These are phyloP conservation scores for Nemurella pictetii DNA, from an alignment of 2,888 invertebrate species.

Conservation along the genomic window DNA sequence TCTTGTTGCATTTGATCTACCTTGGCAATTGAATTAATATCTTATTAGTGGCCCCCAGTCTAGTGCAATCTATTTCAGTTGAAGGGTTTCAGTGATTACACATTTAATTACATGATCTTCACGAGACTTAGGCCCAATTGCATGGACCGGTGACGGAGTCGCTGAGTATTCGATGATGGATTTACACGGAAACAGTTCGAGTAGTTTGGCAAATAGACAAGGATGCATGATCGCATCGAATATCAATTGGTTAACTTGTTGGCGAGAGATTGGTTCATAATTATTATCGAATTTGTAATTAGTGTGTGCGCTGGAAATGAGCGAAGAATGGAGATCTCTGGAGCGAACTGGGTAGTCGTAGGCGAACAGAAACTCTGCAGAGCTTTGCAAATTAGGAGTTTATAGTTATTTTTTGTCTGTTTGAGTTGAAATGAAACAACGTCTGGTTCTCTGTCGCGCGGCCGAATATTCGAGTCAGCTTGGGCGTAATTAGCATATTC, in stretches of 20 bases:
- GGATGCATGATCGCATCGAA: neutral
- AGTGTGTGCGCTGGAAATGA: neutral
- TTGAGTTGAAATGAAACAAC: too few species aligned
- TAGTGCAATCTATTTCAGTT: neutral
- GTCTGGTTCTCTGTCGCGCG: too few species aligned
- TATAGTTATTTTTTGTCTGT: too few species aligned
- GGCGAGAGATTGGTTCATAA: neutral
- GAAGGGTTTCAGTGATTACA: neutral
- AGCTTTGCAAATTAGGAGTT: too few species aligned
- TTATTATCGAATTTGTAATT: neutral
- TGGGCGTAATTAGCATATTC: neutral
- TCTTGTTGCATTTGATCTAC: neutral
- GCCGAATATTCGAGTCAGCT: too few species aligned
- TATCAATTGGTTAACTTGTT: neutral
- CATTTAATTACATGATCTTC: neutral
- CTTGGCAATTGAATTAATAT: neutral
- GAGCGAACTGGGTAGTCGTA: too few species aligned
- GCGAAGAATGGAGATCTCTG: too few species aligned
- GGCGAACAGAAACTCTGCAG: too few species aligned
- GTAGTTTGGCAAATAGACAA: neutral
- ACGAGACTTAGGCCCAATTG: neutral
- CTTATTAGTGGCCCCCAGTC: neutral
- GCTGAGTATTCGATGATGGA: neutral
- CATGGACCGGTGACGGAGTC: too few species aligned
- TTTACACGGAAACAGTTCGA: neutral